These are phyloP conservation scores for Globodera rostochiensis DNA, from an alignment of 1,140 invertebrate species.

Conservation along the genomic window DNA sequence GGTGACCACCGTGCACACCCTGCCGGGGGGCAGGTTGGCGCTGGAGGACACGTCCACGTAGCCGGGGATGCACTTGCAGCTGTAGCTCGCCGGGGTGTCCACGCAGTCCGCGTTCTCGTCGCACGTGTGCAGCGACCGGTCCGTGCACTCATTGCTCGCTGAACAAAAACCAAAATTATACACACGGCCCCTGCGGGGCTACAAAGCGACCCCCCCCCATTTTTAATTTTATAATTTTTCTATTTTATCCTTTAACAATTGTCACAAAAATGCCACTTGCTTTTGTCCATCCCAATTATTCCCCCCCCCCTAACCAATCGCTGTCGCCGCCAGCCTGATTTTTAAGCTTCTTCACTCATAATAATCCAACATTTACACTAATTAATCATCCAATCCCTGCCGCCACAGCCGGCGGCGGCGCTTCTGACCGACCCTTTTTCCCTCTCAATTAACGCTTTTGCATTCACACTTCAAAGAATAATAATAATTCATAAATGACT, in stretches of 20 bases:
- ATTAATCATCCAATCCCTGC: no score
- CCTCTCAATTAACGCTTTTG: background rate
- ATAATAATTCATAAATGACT: no score
- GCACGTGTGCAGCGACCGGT: slow-evolving; percentile 61
- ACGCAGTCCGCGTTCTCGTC: slow-evolving; percentile 66
- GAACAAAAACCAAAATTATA: slow-evolving; percentile 22
- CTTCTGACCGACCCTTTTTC: no score
- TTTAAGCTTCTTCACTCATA: background rate
- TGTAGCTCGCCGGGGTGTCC: slow-evolving; percentile 65
- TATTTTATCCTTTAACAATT: background rate
- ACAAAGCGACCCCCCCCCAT: no score
- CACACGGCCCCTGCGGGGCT: background rate
- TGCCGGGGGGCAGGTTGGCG: slow-evolving; percentile 62
- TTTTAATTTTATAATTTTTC: background rate
- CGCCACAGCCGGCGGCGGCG: no score
- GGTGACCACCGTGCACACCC: slow-evolving; percentile 64
- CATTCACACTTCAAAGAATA: no score
- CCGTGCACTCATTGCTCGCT: slow-evolving; percentile 64
- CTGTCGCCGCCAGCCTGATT: background rate
- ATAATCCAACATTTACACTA: no score
- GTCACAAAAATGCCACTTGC: background rate
- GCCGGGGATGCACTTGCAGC: slow-evolving; percentile 66
- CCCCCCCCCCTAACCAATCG: background rate
- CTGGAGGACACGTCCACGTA: slow-evolving; percentile 65
- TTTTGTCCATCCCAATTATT: background rate